These are phyloP conservation scores for Alcedo atthis DNA, from an alignment of 2,797 vertebrate species.

Conservation along the genomic window DNA sequence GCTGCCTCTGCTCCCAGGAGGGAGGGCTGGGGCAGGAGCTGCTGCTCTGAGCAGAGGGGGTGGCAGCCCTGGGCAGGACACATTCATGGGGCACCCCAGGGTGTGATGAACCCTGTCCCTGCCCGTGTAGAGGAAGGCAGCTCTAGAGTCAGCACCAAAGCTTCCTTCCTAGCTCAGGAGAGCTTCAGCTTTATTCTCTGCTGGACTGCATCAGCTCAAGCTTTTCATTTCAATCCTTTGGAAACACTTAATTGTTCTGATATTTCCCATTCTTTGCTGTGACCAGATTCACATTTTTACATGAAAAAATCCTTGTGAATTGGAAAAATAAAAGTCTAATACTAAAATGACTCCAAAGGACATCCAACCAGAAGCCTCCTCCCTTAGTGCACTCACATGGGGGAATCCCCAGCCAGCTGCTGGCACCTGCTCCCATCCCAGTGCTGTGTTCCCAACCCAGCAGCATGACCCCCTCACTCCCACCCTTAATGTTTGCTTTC, in stretches of 20 bases:
- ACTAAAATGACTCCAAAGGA: not conserved
- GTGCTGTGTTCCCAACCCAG: rapidly evolving
- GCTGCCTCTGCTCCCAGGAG: not conserved
- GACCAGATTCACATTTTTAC: not conserved
- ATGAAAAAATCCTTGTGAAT: not conserved
- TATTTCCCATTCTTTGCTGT: not conserved
- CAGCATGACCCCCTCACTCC: rapidly evolving
- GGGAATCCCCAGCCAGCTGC: not conserved
- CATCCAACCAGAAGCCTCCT: not conserved
- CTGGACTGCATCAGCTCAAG: not conserved
- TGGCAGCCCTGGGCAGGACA: not conserved
- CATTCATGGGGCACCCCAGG: rapidly evolving
- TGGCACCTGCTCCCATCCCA: not conserved
- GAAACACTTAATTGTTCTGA: not conserved
- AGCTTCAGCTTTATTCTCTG: not conserved
- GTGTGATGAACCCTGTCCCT: not conserved
- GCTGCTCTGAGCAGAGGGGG: not conserved
- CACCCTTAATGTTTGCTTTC: rapidly evolving
- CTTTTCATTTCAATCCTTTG: not conserved
- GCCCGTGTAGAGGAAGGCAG: rapidly evolving
- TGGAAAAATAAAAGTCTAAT: not conserved
- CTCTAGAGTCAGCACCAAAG: not conserved
- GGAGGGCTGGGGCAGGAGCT: not conserved
- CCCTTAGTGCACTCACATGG: rapidly evolving
- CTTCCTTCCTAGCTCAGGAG: not conserved